phyloP scores from a whole-genome alignment of 2,888 invertebrate genomes.

The Scaptomyza reducta region DNA sequence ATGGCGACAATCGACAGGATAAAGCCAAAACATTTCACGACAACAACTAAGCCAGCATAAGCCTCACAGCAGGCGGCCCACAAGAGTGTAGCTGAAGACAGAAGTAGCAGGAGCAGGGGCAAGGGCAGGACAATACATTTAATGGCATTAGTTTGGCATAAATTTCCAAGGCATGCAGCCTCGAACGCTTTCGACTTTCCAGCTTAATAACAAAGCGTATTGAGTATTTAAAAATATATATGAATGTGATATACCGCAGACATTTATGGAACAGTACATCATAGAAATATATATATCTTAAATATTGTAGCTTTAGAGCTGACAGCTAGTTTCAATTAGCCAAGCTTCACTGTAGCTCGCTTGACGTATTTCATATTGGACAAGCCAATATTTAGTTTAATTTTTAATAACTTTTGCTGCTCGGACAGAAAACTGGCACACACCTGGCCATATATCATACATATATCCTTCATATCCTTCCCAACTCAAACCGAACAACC shows the following conservation, averaged over 20 bases:
- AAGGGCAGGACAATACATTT: constrained; percentile 36
- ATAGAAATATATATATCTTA: background rate
- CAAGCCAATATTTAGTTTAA: constrained; percentile 28
- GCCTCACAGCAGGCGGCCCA: constrained; percentile 24
- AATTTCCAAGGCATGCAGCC: constrained; percentile 46
- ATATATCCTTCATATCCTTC: background rate
- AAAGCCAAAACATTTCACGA: constrained; percentile 71
- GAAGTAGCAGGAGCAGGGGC: background rate
- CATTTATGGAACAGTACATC: constrained; percentile 21
- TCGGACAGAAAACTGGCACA: constrained; percentile 27
- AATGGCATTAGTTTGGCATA: constrained; percentile 69
- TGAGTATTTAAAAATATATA: constrained; percentile 53
- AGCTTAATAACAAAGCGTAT: constrained; percentile 46
- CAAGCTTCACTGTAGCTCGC: constrained; percentile 22
- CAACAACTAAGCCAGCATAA: constrained; percentile 65
- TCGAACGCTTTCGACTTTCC: constrained; percentile 5
- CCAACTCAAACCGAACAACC: background rate
- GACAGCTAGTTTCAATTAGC: constrained; percentile 11
- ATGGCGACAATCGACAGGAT: constrained; percentile 72
- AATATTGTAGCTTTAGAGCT: background rate
- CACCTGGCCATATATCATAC: constrained; percentile 40
- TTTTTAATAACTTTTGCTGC: constrained; percentile 46
- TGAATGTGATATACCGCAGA: constrained; percentile 5
- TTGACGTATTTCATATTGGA: constrained; percentile 10
- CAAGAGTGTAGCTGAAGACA: background rate